These are phyloP conservation scores for Orestias chungarensis DNA, from an alignment of 2,797 vertebrate genomes.

Conservation along the genomic window DNA sequence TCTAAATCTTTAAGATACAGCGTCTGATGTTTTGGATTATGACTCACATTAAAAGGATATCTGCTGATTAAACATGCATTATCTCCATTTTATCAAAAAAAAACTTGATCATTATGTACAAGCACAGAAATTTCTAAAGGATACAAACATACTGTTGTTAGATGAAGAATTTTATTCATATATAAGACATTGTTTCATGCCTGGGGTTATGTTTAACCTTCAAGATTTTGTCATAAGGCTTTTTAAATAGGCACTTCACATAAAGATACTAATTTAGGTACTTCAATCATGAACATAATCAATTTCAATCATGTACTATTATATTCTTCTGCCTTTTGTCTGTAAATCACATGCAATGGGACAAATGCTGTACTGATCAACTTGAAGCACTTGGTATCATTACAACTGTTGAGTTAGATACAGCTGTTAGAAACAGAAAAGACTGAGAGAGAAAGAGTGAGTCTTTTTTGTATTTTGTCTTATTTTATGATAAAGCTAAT, in stretches of 20 bases:
- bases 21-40: not conserved
- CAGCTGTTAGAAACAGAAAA: conserved; percentile 33
- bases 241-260: conserved; percentile 5
- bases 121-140: not conserved
- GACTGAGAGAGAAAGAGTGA: too few relatives aligned
- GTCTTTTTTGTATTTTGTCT: not conserved
- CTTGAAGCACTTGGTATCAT: conserved; percentile 16
- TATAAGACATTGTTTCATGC: not conserved
- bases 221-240: not conserved
- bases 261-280: conserved; percentile 2
- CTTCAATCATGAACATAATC: conserved; percentile 13
- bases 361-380: conserved; percentile 34
- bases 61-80: not conserved
- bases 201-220: conserved; percentile 1
- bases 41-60: not conserved
- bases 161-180: not conserved
- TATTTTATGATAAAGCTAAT: conserved; percentile 33
- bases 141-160: not conserved
- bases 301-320: conserved; percentile 41
- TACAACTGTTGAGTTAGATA: conserved; percentile 12
- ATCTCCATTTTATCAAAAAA: too few relatives aligned
- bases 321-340: conserved; percentile 18
- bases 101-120: not conserved
- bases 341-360: conserved; percentile 33
- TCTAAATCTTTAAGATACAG: too few relatives aligned